phyloP scores from a whole-genome alignment of 1,140 invertebrate species.

The Cecropterus lyciades region DNA sequence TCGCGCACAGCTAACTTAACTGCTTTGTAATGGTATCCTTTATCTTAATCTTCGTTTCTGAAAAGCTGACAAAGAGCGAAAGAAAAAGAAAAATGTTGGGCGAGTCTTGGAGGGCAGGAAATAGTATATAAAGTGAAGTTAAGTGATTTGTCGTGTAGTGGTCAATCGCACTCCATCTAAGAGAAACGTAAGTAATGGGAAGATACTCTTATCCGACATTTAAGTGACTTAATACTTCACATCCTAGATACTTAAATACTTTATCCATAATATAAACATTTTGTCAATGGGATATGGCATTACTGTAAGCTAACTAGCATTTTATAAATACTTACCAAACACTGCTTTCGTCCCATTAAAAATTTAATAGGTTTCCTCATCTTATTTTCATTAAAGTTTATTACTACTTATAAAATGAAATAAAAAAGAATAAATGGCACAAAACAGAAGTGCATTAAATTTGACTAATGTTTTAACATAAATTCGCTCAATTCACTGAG shows the following conservation, averaged over 20 bases:
- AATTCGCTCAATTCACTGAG: slow-evolving; percentile 29
- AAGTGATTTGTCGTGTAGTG: slow-evolving; percentile 78
- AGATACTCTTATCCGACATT: slow-evolving; percentile 46
- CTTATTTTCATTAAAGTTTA: too few species aligned
- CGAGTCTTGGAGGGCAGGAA: slow-evolving; percentile 18
- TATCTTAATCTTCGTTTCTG: slow-evolving; percentile 38
- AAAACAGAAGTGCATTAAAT: background rate
- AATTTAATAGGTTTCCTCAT: too few species aligned
- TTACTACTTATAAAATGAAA: too few species aligned
- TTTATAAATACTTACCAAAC: too few species aligned
- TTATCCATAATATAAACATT: too few species aligned
- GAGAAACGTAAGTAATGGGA: slow-evolving; percentile 1
- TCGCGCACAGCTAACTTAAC: background rate
- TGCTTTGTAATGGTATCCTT: slow-evolving; percentile 26
- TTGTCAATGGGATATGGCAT: too few species aligned
- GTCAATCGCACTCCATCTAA: slow-evolving; percentile 59
- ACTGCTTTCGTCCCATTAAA: too few species aligned
- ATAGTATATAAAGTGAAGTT: slow-evolving; percentile 42
- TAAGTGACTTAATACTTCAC: too few species aligned
- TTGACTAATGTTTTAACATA: slow-evolving; percentile 30
- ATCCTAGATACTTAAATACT: too few species aligned
- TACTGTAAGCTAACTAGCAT: too few species aligned
- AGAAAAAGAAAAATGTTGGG: slow-evolving; percentile 37
- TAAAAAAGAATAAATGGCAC: background rate
- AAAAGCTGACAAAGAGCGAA: slow-evolving; percentile 38